A percentile compares a stretch with the other conserved stretches of the same genome.
Conservation (phyloP, 2,797 vertebrate genomes). For the Xenops minutus region DNA sequence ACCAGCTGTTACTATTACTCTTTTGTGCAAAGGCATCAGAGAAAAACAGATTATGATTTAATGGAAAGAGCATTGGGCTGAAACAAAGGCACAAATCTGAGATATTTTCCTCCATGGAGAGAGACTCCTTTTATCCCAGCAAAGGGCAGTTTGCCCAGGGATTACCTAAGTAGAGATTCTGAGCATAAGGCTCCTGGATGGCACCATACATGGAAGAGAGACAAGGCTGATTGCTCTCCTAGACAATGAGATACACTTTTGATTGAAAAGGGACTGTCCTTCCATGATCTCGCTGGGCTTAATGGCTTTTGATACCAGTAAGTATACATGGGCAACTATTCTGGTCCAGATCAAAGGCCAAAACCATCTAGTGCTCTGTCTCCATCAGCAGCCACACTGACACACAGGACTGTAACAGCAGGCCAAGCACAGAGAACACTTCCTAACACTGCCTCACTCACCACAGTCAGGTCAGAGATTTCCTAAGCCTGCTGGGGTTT, state of each 20-base stretch:
- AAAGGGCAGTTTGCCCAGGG: not conserved
- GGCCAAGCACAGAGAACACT: not conserved
- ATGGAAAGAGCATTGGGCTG: not conserved
- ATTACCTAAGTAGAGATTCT: not conserved
- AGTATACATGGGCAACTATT: not conserved
- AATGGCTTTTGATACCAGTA: not conserved
- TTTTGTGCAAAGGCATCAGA: not conserved
- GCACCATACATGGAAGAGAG: not conserved
- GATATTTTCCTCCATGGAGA: not conserved
- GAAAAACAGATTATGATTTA: constrained; percentile 35
- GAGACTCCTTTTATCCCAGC: not conserved
- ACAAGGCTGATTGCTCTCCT: not conserved
- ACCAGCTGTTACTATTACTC: constrained; percentile 22
- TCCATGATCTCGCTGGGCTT: not conserved
- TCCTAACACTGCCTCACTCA: not conserved
- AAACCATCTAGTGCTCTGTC: not conserved
- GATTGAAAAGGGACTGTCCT: not conserved
- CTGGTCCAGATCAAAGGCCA: not conserved
- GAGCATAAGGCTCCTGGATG: not conserved
- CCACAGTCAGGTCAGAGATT: not conserved
- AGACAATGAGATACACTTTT: not conserved
- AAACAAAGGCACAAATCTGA: constrained; percentile 19
- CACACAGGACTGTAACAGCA: not conserved
- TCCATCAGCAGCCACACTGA: not conserved
- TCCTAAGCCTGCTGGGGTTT: not conserved